Evolutionary conservation across 2,113 vertebrate genomes (phyloP), one percentile per base, ranked within the genome.

Genomic region (Fregetta grallaria): DNA sequence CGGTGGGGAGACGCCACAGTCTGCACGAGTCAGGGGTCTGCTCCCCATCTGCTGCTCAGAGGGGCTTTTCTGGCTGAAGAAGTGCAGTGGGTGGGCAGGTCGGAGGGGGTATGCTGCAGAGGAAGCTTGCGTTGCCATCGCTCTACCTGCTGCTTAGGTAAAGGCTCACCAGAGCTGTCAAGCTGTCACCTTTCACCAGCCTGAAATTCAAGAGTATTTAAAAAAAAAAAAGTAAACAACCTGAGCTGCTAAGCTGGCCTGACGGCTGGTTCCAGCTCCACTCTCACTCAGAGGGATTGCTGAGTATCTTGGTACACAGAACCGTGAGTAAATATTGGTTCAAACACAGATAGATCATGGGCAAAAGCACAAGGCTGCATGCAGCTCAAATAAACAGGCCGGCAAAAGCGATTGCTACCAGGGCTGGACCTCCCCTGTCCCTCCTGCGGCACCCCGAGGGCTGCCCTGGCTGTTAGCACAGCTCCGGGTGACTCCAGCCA

Each of bases 281-380:
- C 68, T 83, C 67, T 73, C 59, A 14, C 66, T 86, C 45, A 5
- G 40, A 72, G 78, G 73, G 50, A 58, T 67, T 45, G 72, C 73
- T 87, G 91, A 29, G 50, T 45, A 47, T 52, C 92, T 79, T 10
- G 40, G 82, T 2, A 42, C 75, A 87, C 76, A 82, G 68, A 92
- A 40, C 79, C 8, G 5, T 53, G 70, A 72, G 92, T 72, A 91
- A 96, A 96, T 91, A 93, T 79, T 96, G 85, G 62, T 80, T 96
- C 92, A 95, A 58, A 82, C 67, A 63, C 18, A 5, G 82, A 59
- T 13, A 45, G 65, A 80, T 47, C 19, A 11, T 1, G 20, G 80
- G 79, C 83, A 76, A 58, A 66, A 65, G 70, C 94, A 78, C 38
- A 18, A 75, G 73, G 80, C 90, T 7, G 49, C 65, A 21, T 2